Conservation (phyloP, 2,797 vertebrate genomes). For the Gorsachius magnificus region DNA sequence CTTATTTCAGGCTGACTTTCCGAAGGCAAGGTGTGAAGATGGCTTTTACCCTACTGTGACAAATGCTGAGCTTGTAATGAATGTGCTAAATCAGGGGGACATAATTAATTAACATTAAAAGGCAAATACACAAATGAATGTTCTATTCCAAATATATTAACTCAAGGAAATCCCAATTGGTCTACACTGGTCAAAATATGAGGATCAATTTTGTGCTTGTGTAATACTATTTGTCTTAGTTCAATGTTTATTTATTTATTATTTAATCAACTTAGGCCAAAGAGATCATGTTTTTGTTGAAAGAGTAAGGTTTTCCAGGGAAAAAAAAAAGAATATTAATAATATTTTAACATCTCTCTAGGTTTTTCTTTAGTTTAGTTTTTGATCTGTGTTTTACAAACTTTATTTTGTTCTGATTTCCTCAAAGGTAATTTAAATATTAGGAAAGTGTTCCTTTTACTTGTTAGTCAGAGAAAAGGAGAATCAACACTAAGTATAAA, state of each 20-base stretch:
- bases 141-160: not conserved
- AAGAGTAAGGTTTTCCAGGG: not conserved
- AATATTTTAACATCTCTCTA: not conserved
- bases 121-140: not conserved
- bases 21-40: not conserved
- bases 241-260: not conserved
- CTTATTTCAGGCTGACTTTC: not conserved
- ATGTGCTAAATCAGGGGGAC: not conserved
- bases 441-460: not conserved
- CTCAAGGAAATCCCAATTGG: not conserved
- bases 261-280: not conserved
- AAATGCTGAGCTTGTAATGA: not conserved
- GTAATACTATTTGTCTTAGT: not conserved
- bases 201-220: not conserved
- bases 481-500: not conserved
- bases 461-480: not conserved
- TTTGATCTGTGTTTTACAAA: not conserved
- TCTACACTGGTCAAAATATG: not conserved
- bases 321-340: too few relatives aligned
- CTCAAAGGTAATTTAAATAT: not conserved
- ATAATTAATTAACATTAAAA: not conserved
- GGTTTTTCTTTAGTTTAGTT: not conserved
- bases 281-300: not conserved
- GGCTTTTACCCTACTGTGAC: not conserved
- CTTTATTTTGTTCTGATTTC: not conserved